phyloP scores from a whole-genome alignment of 2,113 vertebrate genomes.

The Sialia sialis region DNA sequence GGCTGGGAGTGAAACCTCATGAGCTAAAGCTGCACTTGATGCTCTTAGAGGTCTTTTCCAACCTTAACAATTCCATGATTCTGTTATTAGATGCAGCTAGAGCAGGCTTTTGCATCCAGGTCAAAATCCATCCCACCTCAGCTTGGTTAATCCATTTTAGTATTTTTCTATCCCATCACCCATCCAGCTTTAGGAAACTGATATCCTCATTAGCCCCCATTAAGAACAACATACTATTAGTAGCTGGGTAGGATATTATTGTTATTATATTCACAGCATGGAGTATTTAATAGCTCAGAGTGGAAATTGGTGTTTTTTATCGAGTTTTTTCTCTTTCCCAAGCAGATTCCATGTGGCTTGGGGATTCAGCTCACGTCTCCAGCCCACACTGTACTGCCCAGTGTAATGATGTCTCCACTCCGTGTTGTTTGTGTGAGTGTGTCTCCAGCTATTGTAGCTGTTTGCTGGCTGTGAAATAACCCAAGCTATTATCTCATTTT shows the following conservation, averaged over 20 bases:
- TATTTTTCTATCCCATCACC: not conserved
- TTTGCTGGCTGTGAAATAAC: conserved; percentile 60
- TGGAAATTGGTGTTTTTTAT: not conserved
- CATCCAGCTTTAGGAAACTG: not conserved
- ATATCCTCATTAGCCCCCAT: not conserved
- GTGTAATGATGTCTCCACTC: not conserved
- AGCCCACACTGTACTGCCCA: not conserved
- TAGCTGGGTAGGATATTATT: not conserved
- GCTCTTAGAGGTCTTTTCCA: not conserved
- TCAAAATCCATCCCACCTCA: not conserved
- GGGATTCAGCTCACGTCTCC: not conserved
- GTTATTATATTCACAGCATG: conserved; percentile 12
- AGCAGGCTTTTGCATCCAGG: not conserved
- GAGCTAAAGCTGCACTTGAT: not conserved
- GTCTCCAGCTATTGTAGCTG: conserved; percentile 40
- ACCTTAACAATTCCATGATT: not conserved
- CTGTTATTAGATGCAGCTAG: not conserved
- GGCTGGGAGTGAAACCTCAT: not conserved
- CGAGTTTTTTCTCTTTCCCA: not conserved
- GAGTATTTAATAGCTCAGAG: not conserved
- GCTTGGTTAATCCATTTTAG: not conserved
- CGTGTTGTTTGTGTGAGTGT: not conserved
- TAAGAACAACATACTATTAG: conserved; percentile 12
- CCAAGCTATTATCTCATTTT: conserved; percentile 51
- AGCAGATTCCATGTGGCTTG: not conserved